phyloP scores from a whole-genome alignment of 2,113 vertebrate genomes.

The Coreoperca whiteheadi region DNA sequence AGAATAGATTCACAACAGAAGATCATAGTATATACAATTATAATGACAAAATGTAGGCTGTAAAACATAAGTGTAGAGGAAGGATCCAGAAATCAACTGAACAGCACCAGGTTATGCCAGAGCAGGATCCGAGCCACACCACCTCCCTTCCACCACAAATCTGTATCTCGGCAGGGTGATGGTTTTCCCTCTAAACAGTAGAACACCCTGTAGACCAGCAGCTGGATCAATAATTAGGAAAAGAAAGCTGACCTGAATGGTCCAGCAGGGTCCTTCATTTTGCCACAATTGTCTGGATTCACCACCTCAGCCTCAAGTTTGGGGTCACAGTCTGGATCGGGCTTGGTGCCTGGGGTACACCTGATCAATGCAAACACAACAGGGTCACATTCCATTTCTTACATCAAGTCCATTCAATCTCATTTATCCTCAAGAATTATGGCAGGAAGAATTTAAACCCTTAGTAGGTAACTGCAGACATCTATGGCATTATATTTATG shows the following conservation, averaged over 20 bases:
- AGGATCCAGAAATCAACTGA: too few relatives aligned
- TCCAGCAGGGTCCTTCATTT: conserved; percentile 75
- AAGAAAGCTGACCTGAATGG: conserved; percentile 80
- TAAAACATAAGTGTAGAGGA: too few relatives aligned
- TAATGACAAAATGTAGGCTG: too few relatives aligned
- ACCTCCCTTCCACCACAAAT: too few relatives aligned
- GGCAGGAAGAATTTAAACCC: neutral
- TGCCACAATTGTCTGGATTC: conserved; percentile 84
- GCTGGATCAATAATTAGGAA: neutral
- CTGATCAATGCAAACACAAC: conserved; percentile 59
- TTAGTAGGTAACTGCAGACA: neutral
- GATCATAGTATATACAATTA: too few relatives aligned
- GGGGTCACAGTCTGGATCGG: conserved; percentile 80
- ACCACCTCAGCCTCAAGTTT: conserved; percentile 75
- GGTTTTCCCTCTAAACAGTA: neutral
- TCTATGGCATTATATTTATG: neutral
- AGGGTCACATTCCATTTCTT: neutral
- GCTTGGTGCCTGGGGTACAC: conserved; percentile 72
- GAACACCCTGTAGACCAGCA: neutral
- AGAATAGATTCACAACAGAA: too few relatives aligned
- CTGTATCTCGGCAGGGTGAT: neutral
- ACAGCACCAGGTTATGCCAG: too few relatives aligned
- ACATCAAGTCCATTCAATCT: neutral
- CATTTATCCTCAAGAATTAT: neutral
- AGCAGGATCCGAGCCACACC: too few relatives aligned